Base-by-base conservation (phyloP, 2,113 vertebrate species). In the Platycercus adscitus region DNA sequence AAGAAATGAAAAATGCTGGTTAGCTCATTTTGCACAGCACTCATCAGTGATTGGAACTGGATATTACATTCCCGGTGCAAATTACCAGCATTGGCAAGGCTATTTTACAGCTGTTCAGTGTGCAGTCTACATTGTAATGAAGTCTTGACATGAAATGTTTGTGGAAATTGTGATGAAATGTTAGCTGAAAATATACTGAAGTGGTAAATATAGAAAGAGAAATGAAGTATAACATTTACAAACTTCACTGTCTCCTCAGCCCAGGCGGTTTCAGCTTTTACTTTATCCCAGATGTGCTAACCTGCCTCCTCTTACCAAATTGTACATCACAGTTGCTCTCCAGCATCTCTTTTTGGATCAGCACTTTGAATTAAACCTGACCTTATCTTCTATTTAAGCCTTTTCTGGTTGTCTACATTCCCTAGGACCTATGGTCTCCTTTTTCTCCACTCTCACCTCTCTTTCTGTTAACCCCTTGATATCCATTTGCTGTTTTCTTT, bases 101-200 rank as follows among this genome's bases (percentile, higher is more conserved):
- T 92, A 84, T 95, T 96, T 95, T 66, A 97, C 93, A 96, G 95
- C 92, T 95, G 92, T 70, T 95, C 93, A 16, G 1, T 53, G 60
- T 84, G 70, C 82, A 80, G 88, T 35, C 71, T 70, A 64, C 72
- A 81, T 81, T 78, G 78, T 81, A 94, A 94, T 49, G 76, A 86
- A 96, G 79, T 46, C 5, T 12, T 92, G 83, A 96, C 86, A 88
- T 86, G 93, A 96, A 91, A 93, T 88, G 90, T 95, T 93, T 91
- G 95, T 94, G 93, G 86, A 94, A 92, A 85, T 92, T 41, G 46
- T 65, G 92, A 88, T 88, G 91, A 96, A 96, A 96, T 91, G 90
- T 93, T 96, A 93, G 72, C 80, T 94, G 94, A 95, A 97, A 93
- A 95, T 89, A 94, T 26, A 82, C 76, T 85, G 4, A 88, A 88